phyloP scores from a whole-genome alignment of 1,140 invertebrate species.

The Drosophila bocqueti region DNA sequence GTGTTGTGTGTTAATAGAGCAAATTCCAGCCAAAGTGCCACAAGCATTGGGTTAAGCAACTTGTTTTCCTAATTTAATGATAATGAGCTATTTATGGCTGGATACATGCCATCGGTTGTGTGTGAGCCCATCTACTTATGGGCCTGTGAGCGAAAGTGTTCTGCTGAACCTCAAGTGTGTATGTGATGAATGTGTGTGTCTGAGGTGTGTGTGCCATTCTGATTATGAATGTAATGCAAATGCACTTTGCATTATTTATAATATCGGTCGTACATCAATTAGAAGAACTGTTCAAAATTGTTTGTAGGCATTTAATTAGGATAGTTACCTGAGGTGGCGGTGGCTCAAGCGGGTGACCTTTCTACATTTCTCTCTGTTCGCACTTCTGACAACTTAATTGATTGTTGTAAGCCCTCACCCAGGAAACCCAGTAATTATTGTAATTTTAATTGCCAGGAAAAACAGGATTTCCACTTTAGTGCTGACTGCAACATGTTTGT shows the following conservation, averaged over 20 bases:
- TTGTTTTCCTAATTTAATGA: conserved; percentile 81
- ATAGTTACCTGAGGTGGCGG: conserved; percentile 1
- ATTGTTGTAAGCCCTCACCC: conserved; percentile 4
- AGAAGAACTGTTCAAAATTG: conserved; percentile 8
- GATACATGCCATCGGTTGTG: conserved; percentile 50
- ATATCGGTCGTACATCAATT: conserved; percentile 12
- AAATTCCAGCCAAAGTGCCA: conserved; percentile 57
- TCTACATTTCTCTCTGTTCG: background rate
- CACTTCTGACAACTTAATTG: conserved; percentile 9
- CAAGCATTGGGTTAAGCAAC: conserved; percentile 68
- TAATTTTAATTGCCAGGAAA: conserved; percentile 6
- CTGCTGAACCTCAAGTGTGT: background rate
- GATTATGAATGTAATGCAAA: conserved; percentile 27
- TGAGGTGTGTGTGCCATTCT: conserved; percentile 13
- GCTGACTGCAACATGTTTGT: background rate
- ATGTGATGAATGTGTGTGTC: background rate
- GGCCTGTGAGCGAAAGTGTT: conserved; percentile 64
- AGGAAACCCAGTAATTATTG: background rate
- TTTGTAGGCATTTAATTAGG: conserved; percentile 19
- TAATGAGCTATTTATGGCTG: conserved; percentile 79
- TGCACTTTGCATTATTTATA: conserved; percentile 37
- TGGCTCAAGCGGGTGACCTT: background rate
- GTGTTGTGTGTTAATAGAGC: conserved; percentile 32
- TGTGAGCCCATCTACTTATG: conserved; percentile 27
- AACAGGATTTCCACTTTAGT: background rate